These are phyloP conservation scores for Calameuta filiformis DNA, from an alignment of 2,888 invertebrate species.

Conservation along the genomic window DNA sequence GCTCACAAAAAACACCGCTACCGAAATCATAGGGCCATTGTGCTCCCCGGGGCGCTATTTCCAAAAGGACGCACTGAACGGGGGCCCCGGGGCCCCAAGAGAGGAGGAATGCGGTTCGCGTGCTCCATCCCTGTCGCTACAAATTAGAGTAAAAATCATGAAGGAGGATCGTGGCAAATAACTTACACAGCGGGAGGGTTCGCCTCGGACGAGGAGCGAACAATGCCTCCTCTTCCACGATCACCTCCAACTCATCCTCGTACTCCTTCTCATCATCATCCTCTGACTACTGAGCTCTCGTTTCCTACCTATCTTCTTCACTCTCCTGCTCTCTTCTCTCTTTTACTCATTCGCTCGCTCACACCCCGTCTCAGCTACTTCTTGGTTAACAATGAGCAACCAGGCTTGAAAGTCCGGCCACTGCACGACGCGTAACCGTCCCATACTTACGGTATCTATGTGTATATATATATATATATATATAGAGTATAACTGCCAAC, in stretches of 20 bases:
- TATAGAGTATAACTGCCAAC: not conserved
- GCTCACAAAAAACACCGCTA: constrained; percentile 57
- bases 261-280: constrained; percentile 12
- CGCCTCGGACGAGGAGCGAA: constrained; percentile 34
- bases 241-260: constrained; percentile 19
- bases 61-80: constrained; percentile 28
- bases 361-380: constrained; percentile 18
- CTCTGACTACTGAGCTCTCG: constrained; percentile 14
- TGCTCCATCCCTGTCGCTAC: constrained; percentile 62
- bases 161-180: constrained; percentile 63
- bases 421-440: constrained; percentile 13
- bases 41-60: constrained; percentile 34
- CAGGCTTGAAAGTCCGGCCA: constrained; percentile 31
- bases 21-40: constrained; percentile 57
- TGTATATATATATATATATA: not conserved
- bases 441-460: not conserved
- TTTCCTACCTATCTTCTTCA: constrained; percentile 21
- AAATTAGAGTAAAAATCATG: constrained; percentile 64
- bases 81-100: constrained; percentile 11
- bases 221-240: constrained; percentile 34
- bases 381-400: constrained; percentile 43
- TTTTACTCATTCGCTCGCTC: constrained; percentile 4
- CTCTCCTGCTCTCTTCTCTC: not conserved
- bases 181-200: constrained; percentile 59
- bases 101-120: constrained; percentile 57